Evolutionary conservation across 2,113 vertebrate species (phyloP).

Genomic region (Pipa parva): DNA sequence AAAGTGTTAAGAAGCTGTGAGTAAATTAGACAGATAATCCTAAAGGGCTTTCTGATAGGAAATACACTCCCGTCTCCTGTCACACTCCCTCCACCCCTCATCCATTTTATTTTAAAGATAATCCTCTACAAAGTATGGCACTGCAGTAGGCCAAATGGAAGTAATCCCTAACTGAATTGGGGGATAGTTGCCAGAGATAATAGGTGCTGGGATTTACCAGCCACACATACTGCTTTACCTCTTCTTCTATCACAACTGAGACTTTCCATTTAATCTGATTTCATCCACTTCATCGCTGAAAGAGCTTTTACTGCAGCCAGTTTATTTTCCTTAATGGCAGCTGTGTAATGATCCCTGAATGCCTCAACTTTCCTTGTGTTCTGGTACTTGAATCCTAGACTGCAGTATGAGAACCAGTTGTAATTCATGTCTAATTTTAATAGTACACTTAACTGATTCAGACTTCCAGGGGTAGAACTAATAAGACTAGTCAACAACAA

Average conservation of each 20-base stretch:
- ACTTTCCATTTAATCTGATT: neutral
- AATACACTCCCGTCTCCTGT: constrained; percentile 56
- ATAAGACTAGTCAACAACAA: no score
- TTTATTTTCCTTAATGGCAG: neutral
- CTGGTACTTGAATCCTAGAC: neutral
- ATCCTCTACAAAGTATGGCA: constrained; percentile 58
- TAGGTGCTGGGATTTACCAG: constrained; percentile 21
- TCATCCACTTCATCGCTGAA: neutral
- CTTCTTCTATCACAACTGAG: neutral
- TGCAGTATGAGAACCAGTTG: neutral
- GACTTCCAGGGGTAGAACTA: no score
- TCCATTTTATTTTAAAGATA: constrained; percentile 51
- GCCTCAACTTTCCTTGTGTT: neutral
- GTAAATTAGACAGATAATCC: constrained; percentile 17
- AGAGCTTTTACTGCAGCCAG: neutral
- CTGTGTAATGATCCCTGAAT: neutral
- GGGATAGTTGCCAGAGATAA: constrained; percentile 52
- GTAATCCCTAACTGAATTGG: constrained; percentile 56
- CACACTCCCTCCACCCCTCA: constrained; percentile 47
- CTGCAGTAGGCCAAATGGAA: constrained; percentile 70
- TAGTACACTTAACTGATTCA: no score
- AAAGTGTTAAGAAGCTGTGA: constrained; percentile 3
- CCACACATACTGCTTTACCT: neutral
- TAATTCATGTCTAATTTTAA: no score
- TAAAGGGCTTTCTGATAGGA: constrained; percentile 8